A percentile compares a stretch with the other conserved stretches of the same genome.
These are phyloP conservation scores for Callimorpha dominula DNA, from an alignment of 2,888 invertebrate species.

Conservation along the genomic window DNA sequence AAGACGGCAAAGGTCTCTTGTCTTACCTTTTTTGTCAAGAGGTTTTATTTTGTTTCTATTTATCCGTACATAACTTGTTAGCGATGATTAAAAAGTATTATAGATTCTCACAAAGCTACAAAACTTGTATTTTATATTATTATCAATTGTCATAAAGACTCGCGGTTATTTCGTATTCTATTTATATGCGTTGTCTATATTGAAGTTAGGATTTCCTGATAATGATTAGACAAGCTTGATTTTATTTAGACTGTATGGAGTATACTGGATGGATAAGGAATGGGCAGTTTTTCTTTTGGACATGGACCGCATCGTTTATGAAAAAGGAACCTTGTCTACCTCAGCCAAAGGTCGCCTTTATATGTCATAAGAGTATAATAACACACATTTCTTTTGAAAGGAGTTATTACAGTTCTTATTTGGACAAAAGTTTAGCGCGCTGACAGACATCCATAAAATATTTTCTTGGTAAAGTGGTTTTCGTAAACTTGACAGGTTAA, in stretches of 20 bases:
- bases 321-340: background rate
- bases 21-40: slow-evolving; percentile 33
- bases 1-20: slow-evolving; percentile 43
- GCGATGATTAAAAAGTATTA: background rate
- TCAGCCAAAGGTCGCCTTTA: background rate
- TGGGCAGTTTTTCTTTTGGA: background rate
- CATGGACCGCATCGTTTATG: background rate
- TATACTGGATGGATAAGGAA: background rate
- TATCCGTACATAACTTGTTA: slow-evolving; percentile 11
- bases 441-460: slow-evolving; percentile 18
- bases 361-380: background rate
- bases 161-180: background rate
- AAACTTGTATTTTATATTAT: background rate
- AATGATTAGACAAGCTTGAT: background rate
- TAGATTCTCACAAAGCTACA: background rate
- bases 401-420: slow-evolving; percentile 14
- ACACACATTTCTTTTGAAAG: slow-evolving; percentile 9
- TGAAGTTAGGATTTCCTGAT: background rate
- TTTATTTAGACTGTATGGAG: background rate
- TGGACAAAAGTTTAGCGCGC: slow-evolving; percentile 10
- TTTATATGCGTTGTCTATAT: background rate
- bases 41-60: slow-evolving; percentile 28
- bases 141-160: background rate
- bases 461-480: slow-evolving; percentile 19
- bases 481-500: slow-evolving; percentile 31